phyloP scores from a whole-genome alignment of 2,113 vertebrate genomes.

The Misgurnus anguillicaudatus region DNA sequence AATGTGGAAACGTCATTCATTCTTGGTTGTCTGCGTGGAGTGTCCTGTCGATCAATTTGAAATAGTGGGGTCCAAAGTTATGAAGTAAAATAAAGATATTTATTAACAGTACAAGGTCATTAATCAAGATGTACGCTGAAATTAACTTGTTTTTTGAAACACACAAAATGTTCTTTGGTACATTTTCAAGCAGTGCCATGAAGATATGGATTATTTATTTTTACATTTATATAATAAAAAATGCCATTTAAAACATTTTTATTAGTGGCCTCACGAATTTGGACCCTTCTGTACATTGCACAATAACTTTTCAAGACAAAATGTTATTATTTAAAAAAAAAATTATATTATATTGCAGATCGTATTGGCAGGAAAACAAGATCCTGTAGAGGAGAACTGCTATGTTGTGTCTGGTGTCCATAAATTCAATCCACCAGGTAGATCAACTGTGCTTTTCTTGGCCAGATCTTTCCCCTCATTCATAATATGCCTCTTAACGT shows the following conservation, averaged over 20 bases:
- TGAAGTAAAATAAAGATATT: no score
- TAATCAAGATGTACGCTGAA: no score
- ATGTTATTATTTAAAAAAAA: background rate
- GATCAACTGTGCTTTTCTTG: background rate
- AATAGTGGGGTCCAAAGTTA: background rate
- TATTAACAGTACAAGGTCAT: no score
- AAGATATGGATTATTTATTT: no score
- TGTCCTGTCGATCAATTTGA: background rate
- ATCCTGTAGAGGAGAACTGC: conserved; percentile 6
- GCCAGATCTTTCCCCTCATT: conserved; percentile 1
- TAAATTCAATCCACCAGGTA: conserved; percentile 42
- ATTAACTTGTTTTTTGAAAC: no score
- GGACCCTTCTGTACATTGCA: no score
- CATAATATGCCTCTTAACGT: conserved; percentile 6
- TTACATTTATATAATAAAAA: no score
- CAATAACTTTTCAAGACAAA: no score
- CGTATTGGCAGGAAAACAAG: conserved; percentile 12
- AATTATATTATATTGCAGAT: conserved; percentile 38
- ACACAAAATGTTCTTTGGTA: no score
- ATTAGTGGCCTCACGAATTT: no score
- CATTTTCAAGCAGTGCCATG: no score
- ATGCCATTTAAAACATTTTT: no score
- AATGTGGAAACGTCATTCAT: conserved; percentile 4
- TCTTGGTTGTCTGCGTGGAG: background rate
- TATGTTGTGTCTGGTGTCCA: conserved; percentile 40